Conservation (phyloP, 2,888 invertebrate species). For the Cylloceria caligata region DNA sequence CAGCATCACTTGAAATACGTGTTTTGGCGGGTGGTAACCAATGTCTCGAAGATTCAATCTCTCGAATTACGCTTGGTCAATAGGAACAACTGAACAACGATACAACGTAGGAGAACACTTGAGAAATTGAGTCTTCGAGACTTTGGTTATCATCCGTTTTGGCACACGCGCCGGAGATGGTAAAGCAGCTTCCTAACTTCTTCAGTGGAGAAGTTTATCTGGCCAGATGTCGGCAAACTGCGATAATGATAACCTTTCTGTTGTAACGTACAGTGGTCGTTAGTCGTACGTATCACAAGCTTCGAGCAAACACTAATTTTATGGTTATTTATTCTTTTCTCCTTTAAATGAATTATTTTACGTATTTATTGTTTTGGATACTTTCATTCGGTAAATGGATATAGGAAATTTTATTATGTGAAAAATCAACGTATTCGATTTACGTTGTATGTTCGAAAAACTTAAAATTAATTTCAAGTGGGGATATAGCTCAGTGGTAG, state of each 20-base stretch:
- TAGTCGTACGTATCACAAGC: neutral
- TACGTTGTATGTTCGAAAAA: neutral
- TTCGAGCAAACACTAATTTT: neutral
- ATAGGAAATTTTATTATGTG: too few species aligned
- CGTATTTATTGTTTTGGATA: neutral
- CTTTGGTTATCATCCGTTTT: too few species aligned
- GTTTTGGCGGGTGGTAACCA: too few species aligned
- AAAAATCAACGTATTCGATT: neutral
- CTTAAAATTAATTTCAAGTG: slow-evolving; percentile 71
- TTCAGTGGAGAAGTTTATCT: neutral
- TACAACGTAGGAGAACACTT: too few species aligned
- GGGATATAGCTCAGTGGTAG: slow-evolving; percentile 91
- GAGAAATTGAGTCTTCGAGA: too few species aligned
- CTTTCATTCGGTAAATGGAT: neutral
- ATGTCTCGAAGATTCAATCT: too few species aligned
- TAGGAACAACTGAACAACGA: too few species aligned
- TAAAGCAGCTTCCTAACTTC: neutral
- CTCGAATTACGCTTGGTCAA: too few species aligned
- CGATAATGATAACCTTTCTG: neutral
- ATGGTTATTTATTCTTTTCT: neutral
- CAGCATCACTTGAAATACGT: too few species aligned
- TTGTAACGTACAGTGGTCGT: neutral
- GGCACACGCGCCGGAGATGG: too few species aligned
- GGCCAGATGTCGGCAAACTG: neutral
- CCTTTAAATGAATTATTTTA: neutral